A percentile compares a stretch with the other conserved stretches of the same genome.
phyloP scores from a whole-genome alignment of 2,797 vertebrate genomes.

The Erethizon dorsatum region DNA sequence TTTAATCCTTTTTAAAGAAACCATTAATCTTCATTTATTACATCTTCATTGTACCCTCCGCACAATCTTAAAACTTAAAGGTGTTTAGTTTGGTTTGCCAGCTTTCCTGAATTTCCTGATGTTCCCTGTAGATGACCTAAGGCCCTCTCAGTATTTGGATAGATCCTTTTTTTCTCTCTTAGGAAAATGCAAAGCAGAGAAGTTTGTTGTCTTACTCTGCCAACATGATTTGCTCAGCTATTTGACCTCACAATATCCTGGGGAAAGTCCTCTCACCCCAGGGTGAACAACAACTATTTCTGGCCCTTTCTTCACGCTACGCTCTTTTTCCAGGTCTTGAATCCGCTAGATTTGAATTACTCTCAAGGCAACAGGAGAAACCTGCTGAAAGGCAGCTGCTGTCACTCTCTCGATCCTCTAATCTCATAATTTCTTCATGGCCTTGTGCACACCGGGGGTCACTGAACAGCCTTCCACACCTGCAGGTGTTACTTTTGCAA shows the following conservation, averaged over 20 bases:
- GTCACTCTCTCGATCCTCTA: slow-evolving; percentile 38
- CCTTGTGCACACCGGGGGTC: slow-evolving; percentile 66
- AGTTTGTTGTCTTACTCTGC: slow-evolving; percentile 3
- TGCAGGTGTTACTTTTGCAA: slow-evolving; percentile 71
- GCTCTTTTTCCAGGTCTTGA: slow-evolving; percentile 49
- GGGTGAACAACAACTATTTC: background rate
- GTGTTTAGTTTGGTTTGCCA: slow-evolving; percentile 45
- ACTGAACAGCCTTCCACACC: slow-evolving; percentile 68
- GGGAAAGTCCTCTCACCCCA: slow-evolving; percentile 18
- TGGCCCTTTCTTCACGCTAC: slow-evolving; percentile 31
- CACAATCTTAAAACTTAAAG: slow-evolving; percentile 12
- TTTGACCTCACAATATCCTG: slow-evolving; percentile 37
- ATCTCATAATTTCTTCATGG: slow-evolving; percentile 73
- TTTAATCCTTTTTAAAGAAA: slow-evolving; percentile 62
- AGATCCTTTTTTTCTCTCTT: slow-evolving; percentile 9
- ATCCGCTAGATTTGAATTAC: slow-evolving; percentile 64
- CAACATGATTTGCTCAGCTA: slow-evolving; percentile 6
- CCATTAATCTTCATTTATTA: slow-evolving; percentile 66
- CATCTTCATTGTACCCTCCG: slow-evolving; percentile 23
- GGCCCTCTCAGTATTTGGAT: background rate
- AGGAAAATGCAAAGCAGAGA: slow-evolving; percentile 37
- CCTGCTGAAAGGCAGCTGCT: slow-evolving; percentile 72
- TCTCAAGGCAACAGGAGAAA: slow-evolving; percentile 56
- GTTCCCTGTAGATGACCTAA: slow-evolving; percentile 36
- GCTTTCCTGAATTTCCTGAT: slow-evolving; percentile 4